A percentile compares a stretch with the other conserved stretches of the same genome.
These are phyloP conservation scores for Zosterops hypoxanthus DNA, from an alignment of 2,113 vertebrate species.

Conservation along the genomic window DNA sequence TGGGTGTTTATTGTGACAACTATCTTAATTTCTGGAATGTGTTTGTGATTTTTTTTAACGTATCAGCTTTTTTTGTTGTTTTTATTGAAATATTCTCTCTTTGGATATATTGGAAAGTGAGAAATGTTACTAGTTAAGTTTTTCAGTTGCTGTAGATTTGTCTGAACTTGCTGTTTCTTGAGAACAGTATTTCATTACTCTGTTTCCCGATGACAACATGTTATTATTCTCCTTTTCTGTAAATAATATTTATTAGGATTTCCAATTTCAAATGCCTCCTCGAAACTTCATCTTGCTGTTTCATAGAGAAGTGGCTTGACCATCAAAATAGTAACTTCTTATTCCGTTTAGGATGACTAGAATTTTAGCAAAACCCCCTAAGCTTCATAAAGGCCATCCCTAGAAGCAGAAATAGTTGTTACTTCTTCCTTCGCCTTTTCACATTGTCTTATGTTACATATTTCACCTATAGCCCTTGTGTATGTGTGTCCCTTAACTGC, in stretches of 20 bases:
- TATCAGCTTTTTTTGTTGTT: neutral
- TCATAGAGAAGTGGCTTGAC: neutral
- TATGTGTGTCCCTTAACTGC: neutral
- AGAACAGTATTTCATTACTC: conserved; percentile 8
- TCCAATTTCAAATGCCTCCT: conserved; percentile 33
- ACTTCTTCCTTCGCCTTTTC: neutral
- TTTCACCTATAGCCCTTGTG: neutral
- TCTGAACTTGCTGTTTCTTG: conserved; percentile 29
- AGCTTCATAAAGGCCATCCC: neutral
- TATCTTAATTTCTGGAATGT: neutral
- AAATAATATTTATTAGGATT: conserved; percentile 29
- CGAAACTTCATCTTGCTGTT: neutral
- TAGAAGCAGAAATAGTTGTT: neutral
- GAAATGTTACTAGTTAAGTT: neutral
- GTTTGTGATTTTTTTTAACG: neutral
- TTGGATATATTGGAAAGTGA: neutral
- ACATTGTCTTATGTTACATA: neutral
- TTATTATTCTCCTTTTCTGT: conserved; percentile 15
- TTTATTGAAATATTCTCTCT: neutral
- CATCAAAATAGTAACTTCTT: neutral
- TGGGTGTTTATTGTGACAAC: neutral
- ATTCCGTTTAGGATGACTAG: neutral
- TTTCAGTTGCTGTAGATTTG: neutral
- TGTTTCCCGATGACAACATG: neutral
- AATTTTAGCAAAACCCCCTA: neutral